phyloP scores from a whole-genome alignment of 2,888 invertebrate species.

The Erynnis tages region DNA sequence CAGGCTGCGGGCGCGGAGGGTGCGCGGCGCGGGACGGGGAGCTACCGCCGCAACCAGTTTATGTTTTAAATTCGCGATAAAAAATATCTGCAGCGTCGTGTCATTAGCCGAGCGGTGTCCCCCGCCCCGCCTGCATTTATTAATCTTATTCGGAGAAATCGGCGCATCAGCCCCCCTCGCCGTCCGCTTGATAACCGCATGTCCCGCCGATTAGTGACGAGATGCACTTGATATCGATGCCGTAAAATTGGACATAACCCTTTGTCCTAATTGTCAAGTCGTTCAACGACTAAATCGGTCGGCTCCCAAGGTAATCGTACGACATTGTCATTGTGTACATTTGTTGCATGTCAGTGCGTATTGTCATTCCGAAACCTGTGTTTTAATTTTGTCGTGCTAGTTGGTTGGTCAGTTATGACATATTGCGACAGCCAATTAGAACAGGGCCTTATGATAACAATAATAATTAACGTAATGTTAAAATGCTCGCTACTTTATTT shows the following conservation, averaged over 20 bases:
- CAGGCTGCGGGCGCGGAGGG: constrained; percentile 30
- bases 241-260: constrained; percentile 12
- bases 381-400: too few relatives aligned
- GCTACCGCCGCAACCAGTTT: constrained; percentile 63
- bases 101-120: constrained; percentile 65
- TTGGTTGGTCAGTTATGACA: too few relatives aligned
- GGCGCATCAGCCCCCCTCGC: constrained; percentile 56
- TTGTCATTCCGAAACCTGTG: too few relatives aligned
- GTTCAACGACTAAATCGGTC: too few relatives aligned
- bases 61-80: constrained; percentile 76
- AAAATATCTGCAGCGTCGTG: constrained; percentile 74
- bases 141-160: constrained; percentile 78
- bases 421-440: too few relatives aligned
- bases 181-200: constrained; percentile 31
- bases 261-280: too few relatives aligned
- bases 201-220: constrained; percentile 32
- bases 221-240: constrained; percentile 24
- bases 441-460: too few relatives aligned
- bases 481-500: too few relatives aligned
- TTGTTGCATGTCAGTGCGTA: too few relatives aligned
- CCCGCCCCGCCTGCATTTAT: constrained; percentile 65
- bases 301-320: too few relatives aligned
- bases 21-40: constrained; percentile 28
- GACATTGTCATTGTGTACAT: too few relatives aligned
- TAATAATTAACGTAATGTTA: too few relatives aligned